phyloP scores from a whole-genome alignment of 1,140 invertebrate genomes.

The Paraescarpia echinospica region DNA sequence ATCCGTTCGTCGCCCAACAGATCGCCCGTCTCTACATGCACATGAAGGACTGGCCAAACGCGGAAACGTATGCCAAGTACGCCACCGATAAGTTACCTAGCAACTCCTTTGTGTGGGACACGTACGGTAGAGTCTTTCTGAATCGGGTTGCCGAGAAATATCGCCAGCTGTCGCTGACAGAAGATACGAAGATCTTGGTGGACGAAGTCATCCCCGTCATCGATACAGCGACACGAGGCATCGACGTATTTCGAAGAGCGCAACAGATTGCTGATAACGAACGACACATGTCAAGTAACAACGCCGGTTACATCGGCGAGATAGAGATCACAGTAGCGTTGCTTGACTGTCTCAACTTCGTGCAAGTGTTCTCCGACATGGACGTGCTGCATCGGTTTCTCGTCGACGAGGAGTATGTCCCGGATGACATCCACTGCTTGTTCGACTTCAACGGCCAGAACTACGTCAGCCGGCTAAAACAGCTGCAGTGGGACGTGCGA shows the following conservation, averaged over 20 bases:
- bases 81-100: conserved; percentile 30
- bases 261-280: conserved; percentile 33
- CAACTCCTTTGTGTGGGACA: conserved; percentile 39
- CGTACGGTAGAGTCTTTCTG: conserved; percentile 37
- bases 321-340: conserved; percentile 27
- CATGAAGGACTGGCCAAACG: conserved; percentile 34
- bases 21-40: conserved; percentile 38
- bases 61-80: conserved; percentile 33
- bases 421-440: conserved; percentile 4
- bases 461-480: conserved; percentile 23
- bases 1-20: conserved; percentile 38
- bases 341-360: conserved; percentile 18
- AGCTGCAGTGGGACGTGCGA: conserved; percentile 23
- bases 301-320: conserved; percentile 35
- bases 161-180: conserved; percentile 10
- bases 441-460: conserved; percentile 24
- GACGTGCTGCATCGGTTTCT: conserved; percentile 32
- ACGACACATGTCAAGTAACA: conserved; percentile 24
- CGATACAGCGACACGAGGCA: conserved; percentile 25
- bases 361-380: conserved; percentile 20
- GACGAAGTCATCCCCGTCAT: conserved; percentile 25
- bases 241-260: conserved; percentile 34
- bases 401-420: conserved; percentile 21
- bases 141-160: conserved; percentile 29
- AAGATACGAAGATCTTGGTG: conserved; percentile 19